These are phyloP conservation scores for Trachurus trachurus DNA, from an alignment of 2,797 vertebrate species.

Conservation along the genomic window DNA sequence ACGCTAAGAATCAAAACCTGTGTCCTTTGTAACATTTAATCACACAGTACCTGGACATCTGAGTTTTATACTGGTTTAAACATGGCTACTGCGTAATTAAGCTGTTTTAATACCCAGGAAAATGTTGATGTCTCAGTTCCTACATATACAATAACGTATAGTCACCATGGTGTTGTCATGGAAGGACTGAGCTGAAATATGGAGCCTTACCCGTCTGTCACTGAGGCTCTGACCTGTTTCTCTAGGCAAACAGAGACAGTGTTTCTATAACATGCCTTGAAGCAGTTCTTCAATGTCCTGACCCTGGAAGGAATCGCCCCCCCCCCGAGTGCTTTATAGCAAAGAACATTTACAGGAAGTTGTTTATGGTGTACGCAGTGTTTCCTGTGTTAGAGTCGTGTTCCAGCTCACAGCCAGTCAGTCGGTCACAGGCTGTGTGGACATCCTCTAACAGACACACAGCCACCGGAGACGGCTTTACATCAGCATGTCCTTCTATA, in stretches of 20 bases:
- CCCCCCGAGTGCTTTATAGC: background rate
- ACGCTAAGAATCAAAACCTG: background rate
- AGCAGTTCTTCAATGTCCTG: background rate
- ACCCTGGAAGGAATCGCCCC: background rate
- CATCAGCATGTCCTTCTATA: slow-evolving; percentile 23
- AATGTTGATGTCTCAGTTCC: slow-evolving; percentile 19
- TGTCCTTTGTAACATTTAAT: background rate
- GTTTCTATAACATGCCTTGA: background rate
- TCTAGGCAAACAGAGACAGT: background rate
- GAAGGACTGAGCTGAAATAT: background rate
- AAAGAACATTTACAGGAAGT: slow-evolving; percentile 36
- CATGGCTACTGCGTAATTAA: slow-evolving; percentile 5
- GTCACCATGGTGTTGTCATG: background rate
- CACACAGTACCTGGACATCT: background rate
- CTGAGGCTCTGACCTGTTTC: background rate
- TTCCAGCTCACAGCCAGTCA: slow-evolving; percentile 11
- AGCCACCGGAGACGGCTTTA: background rate
- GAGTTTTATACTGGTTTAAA: background rate
- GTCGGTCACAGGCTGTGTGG: background rate
- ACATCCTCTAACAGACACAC: slow-evolving; percentile 1
- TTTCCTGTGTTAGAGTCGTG: slow-evolving; percentile 43
- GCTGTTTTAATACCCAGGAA: background rate
- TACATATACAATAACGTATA: background rate
- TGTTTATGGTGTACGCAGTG: slow-evolving; percentile 14
- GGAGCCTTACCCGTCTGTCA: background rate